Base-by-base conservation (phyloP, 2,113 vertebrate genomes). In the Anoura caudifer region DNA sequence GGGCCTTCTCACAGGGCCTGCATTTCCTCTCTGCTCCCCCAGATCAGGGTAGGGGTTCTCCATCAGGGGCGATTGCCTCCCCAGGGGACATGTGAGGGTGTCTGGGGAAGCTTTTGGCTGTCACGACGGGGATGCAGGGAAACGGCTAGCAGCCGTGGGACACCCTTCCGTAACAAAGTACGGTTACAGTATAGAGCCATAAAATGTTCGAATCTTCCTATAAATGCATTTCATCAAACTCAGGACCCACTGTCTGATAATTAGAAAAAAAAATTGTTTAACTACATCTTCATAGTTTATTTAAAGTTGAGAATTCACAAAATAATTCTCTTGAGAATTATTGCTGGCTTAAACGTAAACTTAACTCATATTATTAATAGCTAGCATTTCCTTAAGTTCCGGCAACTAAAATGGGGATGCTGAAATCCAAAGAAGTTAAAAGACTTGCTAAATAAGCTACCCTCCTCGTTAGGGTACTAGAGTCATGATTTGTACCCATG, bases 271-370 rank as follows among this genome's bases (percentile, higher is more conserved):
- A 81, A 19, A 89, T 72, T 31, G 36, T 70, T 92, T 67, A 79
- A 72, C 70, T 86, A 43, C 79, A 69, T 83, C 41, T 85, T 73
- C 86, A 75, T 33, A 75, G 43, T n/a, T 90, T 41, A 70, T 36
- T 87, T 92, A 90, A 90, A 95, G 45, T 43, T 61, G 43, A 88
- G 76, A 70, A 70, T 10, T 82, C 76, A 94, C 63, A 56, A 86
- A 88, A 95, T 59, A 76, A 28, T 61, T 61, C 59, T 61, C 22
- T 38, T 83, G 15, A 95, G 31, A 82, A 83, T 75, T 73, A 89
- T 0, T 28, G 65, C 8, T 56, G 9, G 59, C n/a, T 73, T 83
- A 72, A 91, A 79, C 79, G 59, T 80, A 96, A 92, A 80, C 38
- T 7, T 81, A n/a, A 93, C 1, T 73, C 41, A 63, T 45, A 77